Conservation (phyloP, 2,113 vertebrate species). For the Ctenodactylus gundi region DNA sequence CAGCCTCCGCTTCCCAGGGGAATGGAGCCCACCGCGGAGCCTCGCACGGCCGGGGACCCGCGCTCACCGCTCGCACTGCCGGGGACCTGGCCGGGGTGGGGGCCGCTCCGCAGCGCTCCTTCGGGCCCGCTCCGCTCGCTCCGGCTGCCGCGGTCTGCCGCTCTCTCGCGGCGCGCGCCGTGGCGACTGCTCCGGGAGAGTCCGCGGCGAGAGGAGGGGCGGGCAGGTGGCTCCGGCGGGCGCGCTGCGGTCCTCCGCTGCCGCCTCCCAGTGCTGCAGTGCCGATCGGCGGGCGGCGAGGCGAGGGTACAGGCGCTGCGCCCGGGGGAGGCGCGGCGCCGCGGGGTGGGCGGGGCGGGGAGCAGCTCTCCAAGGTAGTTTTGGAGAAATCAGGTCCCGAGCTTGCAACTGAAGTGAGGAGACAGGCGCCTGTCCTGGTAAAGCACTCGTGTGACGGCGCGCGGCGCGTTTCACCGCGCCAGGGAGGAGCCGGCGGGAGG, state of each 20-base stretch:
- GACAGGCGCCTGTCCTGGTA: not conserved
- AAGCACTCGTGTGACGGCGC: not conserved
- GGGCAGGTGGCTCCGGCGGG: slow-evolving; percentile 59
- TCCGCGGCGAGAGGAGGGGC: slow-evolving; percentile 62
- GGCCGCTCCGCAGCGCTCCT: not conserved
- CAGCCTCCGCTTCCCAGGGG: not conserved
- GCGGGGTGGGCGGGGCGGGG: not conserved
- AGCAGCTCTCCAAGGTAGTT: not conserved
- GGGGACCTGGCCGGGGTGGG: not conserved
- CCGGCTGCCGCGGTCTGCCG: slow-evolving; percentile 57
- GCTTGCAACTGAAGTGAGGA: not conserved
- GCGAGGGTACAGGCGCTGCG: slow-evolving; percentile 47
- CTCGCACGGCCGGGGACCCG: not conserved
- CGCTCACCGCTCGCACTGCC: slow-evolving; percentile 57
- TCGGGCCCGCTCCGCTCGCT: slow-evolving; percentile 21
- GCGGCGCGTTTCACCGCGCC: not conserved
- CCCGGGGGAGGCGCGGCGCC: slow-evolving; percentile 33
- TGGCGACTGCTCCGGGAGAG: slow-evolving; percentile 58
- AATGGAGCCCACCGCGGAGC: not conserved
- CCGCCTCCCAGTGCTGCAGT: slow-evolving; percentile 70
- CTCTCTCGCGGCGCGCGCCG: slow-evolving; percentile 50
- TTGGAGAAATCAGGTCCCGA: not conserved
- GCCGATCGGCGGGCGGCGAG: slow-evolving; percentile 57
- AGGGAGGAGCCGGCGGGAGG: not conserved
- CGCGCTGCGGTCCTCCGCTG: slow-evolving; percentile 66